phyloP scores from a whole-genome alignment of 2,888 invertebrate species.

The Phyllotreta striolata region DNA sequence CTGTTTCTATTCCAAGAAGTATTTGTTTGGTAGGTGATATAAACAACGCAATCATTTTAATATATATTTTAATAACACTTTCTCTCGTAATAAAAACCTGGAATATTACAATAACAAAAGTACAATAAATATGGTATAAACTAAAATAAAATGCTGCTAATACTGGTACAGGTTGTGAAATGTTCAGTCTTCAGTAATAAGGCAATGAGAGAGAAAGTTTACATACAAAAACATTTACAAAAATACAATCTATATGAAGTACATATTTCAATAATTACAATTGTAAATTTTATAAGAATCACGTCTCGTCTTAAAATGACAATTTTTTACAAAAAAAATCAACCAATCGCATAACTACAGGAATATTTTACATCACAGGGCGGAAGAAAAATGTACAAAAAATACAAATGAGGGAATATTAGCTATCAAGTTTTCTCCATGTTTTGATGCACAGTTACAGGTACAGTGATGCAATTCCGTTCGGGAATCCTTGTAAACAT shows the following conservation, averaged over 20 bases:
- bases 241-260: constrained; percentile 16
- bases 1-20: not conserved
- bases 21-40: not conserved
- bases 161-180: constrained; percentile 13
- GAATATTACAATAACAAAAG: constrained; percentile 3
- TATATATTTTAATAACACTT: not conserved
- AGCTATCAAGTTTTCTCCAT: constrained; percentile 75
- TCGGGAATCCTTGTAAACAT: constrained; percentile 54
- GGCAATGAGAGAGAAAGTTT: constrained; percentile 11
- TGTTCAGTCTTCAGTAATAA: constrained; percentile 21
- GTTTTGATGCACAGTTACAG: constrained; percentile 88
- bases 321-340: constrained; percentile 1
- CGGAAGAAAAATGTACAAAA: constrained; percentile 5
- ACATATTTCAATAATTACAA: not conserved
- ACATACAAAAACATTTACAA: constrained; percentile 24
- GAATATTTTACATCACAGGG: not conserved
- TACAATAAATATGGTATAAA: constrained; percentile 1
- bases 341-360: too few relatives aligned
- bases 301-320: not conserved
- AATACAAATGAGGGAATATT: constrained; percentile 6
- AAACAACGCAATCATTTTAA: not conserved
- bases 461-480: constrained; percentile 74
- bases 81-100: constrained; percentile 1
- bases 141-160: constrained; percentile 6
- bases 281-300: not conserved